Evolutionary conservation across 92 coral and sea anemone species (phyloP).

Genomic region (Zoanthus solanderi): DNA sequence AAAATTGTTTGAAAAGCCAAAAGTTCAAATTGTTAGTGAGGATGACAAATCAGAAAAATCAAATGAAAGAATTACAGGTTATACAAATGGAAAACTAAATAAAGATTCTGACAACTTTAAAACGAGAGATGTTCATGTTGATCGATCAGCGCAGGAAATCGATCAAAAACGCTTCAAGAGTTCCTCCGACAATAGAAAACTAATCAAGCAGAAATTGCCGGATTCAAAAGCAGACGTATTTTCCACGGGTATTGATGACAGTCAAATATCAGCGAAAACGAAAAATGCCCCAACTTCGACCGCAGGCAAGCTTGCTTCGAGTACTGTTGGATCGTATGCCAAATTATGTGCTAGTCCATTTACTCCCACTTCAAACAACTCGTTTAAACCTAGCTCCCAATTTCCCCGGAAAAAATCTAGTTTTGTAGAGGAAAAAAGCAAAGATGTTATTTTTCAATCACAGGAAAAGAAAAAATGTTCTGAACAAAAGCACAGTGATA

Average conservation of each 20-base stretch:
- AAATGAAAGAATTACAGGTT: conserved; percentile 21
- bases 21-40: conserved; percentile 38
- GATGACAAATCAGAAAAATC: conserved; percentile 19
- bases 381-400: conserved; percentile 43
- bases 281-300: neutral
- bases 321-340: neutral
- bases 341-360: conserved; percentile 11
- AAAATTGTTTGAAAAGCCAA: conserved; percentile 69
- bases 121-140: conserved; percentile 4
- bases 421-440: conserved; percentile 25
- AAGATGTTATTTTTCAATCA: neutral
- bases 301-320: neutral
- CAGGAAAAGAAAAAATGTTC: neutral
- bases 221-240: neutral
- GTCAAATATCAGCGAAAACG: conserved; percentile 3
- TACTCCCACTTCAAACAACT: conserved; percentile 56
- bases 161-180: conserved; percentile 18
- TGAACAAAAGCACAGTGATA: neutral
- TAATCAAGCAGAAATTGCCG: conserved; percentile 12
- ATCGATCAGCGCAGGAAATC: conserved; percentile 26
- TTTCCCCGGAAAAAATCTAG: conserved; percentile 60
- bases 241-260: neutral
- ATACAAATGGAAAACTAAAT: conserved; percentile 1
- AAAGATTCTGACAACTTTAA: conserved; percentile 20
- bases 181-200: neutral